These are phyloP conservation scores for Anoura caudifer DNA, from an alignment of 2,113 vertebrate genomes.

Conservation along the genomic window DNA sequence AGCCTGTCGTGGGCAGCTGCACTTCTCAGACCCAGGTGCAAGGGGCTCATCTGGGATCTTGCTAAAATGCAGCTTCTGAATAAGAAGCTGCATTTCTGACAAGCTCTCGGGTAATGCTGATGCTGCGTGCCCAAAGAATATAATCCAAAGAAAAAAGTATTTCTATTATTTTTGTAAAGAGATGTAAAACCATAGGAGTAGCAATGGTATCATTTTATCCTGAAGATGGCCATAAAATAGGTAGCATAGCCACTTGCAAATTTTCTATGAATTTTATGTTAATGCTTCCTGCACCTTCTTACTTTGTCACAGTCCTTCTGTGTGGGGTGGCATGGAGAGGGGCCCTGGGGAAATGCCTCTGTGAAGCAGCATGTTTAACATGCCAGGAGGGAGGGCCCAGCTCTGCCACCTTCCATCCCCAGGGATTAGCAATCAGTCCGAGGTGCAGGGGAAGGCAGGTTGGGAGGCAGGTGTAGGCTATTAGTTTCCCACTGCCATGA, in stretches of 20 bases:
- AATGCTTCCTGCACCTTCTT: neutral
- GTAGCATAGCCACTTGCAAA: neutral
- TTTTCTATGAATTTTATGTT: neutral
- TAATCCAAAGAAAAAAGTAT: neutral
- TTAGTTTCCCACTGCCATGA: neutral
- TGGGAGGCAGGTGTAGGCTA: no score
- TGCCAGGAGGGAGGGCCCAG: neutral
- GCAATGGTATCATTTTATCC: neutral
- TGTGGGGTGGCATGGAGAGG: neutral
- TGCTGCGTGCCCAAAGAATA: neutral
- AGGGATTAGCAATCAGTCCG: neutral
- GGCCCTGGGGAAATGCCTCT: neutral
- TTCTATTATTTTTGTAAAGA: neutral
- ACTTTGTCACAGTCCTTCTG: neutral
- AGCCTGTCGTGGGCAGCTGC: neutral
- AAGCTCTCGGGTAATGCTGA: neutral
- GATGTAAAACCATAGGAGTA: neutral
- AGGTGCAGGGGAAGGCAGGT: no score
- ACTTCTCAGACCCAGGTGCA: neutral
- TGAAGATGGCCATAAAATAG: conserved; percentile 8
- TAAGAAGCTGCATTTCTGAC: neutral
- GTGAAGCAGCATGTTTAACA: neutral
- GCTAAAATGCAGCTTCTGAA: neutral
- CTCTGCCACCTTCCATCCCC: neutral
- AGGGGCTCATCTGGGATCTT: neutral